phyloP scores from a whole-genome alignment of 1,140 invertebrate species.

The Atta colombica region DNA sequence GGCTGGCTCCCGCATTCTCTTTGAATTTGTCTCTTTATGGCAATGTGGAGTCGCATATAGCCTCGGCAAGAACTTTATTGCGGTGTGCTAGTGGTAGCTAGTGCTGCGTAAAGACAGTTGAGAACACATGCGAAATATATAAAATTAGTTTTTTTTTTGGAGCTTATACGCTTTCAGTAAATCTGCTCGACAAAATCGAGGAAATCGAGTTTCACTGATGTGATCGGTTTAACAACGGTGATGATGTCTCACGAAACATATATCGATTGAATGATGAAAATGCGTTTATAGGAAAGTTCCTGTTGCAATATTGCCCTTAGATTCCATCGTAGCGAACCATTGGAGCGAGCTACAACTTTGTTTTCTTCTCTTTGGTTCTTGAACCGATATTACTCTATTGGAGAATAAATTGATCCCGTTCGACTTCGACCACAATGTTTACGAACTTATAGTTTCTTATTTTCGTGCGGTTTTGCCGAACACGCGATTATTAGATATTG shows the following conservation, averaged over 20 bases:
- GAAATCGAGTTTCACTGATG: conserved; percentile 39
- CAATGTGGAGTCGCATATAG: conserved; percentile 48
- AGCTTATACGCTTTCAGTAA: neutral
- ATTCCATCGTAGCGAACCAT: conserved; percentile 16
- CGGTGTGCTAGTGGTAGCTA: neutral
- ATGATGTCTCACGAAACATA: conserved; percentile 4
- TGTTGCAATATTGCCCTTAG: conserved; percentile 44
- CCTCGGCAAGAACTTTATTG: conserved; percentile 66
- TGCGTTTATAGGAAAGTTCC: conserved; percentile 48
- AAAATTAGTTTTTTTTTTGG: conserved; percentile 35
- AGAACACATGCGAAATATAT: conserved; percentile 61
- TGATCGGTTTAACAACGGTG: conserved; percentile 29
- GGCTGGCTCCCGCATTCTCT: conserved; percentile 79
- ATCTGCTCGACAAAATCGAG: neutral
- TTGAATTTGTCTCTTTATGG: conserved; percentile 83
- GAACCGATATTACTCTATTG: conserved; percentile 52
- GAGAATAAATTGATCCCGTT: conserved; percentile 42
- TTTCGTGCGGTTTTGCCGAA: neutral
- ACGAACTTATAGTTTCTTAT: conserved; percentile 14
- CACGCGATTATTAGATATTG: neutral
- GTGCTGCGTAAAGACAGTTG: conserved; percentile 51
- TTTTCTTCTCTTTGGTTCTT: conserved; percentile 42
- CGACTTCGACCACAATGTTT: conserved; percentile 24
- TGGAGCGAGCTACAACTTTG: conserved; percentile 22
- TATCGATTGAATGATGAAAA: conserved; percentile 21